Percentiles rank a stretch among this genome's conserved stretches.
Evolutionary conservation across 2,113 vertebrate species (phyloP).

Genomic region (Arothron firmamentum): DNA sequence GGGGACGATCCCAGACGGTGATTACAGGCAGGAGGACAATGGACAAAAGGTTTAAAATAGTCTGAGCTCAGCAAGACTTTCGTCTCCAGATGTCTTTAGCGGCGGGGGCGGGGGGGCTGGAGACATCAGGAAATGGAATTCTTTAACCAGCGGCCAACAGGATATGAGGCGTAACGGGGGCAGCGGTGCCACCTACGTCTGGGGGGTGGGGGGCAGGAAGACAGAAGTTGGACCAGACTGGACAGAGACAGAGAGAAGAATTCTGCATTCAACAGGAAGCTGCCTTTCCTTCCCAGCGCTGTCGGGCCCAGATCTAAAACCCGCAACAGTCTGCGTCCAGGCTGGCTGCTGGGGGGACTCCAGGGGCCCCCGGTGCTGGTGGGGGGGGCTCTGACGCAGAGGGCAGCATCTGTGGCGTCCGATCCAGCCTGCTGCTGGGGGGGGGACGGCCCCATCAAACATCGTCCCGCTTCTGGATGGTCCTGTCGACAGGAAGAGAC

Average conservation of each 20-base stretch:
- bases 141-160: constrained; percentile 55
- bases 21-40: constrained; percentile 39
- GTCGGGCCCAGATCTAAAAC: constrained; percentile 43
- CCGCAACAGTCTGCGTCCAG: no score
- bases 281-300: constrained; percentile 55
- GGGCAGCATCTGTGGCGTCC: no score
- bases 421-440: no score
- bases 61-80: constrained; percentile 11
- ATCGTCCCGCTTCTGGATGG: no score
- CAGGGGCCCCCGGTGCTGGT: no score
- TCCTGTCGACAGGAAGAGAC: no score
- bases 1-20: constrained; percentile 33
- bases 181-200: constrained; percentile 24
- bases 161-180: constrained; percentile 48
- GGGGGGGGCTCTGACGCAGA: no score
- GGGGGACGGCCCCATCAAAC: no score
- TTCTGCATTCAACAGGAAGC: constrained; percentile 63
- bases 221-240: constrained; percentile 29
- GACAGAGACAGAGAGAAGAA: constrained; percentile 45
- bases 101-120: neutral
- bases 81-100: constrained; percentile 45
- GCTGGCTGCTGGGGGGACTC: no score
- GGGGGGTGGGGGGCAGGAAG: constrained; percentile 52
- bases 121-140: constrained; percentile 50
- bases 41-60: constrained; percentile 46